Evolutionary conservation across 2,888 invertebrate genomes (phyloP).

Genomic region (Pandemis heparana): DNA sequence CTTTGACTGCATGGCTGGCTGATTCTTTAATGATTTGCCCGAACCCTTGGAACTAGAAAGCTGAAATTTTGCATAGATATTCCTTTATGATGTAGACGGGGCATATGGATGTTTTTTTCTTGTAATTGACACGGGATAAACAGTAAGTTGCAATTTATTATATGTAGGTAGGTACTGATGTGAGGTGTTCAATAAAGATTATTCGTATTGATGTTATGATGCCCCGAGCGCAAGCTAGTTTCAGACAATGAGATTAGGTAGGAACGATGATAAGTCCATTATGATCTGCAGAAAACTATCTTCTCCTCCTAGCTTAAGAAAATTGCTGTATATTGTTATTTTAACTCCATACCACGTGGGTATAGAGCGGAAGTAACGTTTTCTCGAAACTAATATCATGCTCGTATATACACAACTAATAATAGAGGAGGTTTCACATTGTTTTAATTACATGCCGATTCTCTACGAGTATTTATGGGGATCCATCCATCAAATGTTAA

Average conservation of each 20-base stretch:
- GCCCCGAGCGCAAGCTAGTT: not conserved
- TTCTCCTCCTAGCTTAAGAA: conserved; percentile 25
- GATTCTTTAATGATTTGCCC: too few species aligned
- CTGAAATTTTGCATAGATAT: too few species aligned
- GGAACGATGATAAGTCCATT: conserved; percentile 10
- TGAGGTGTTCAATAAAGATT: too few species aligned
- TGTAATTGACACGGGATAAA: too few species aligned
- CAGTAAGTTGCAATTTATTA: too few species aligned
- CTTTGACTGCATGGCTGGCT: too few species aligned
- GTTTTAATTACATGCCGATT: not conserved
- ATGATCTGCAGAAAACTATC: conserved; percentile 15
- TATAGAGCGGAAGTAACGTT: not conserved
- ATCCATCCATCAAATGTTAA: not conserved
- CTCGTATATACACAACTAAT: conserved; percentile 6
- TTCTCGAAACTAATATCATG: conserved; percentile 3
- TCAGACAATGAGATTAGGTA: not conserved
- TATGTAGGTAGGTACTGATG: too few species aligned
- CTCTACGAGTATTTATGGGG: not conserved
- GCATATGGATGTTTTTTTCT: too few species aligned
- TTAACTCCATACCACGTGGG: not conserved
- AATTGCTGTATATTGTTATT: conserved; percentile 14
- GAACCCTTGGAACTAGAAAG: too few species aligned
- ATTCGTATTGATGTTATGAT: too few species aligned
- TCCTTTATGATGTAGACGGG: too few species aligned
- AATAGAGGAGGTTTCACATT: not conserved